phyloP scores from a whole-genome alignment of 2,888 invertebrate species.

The Tenthredo notha region DNA sequence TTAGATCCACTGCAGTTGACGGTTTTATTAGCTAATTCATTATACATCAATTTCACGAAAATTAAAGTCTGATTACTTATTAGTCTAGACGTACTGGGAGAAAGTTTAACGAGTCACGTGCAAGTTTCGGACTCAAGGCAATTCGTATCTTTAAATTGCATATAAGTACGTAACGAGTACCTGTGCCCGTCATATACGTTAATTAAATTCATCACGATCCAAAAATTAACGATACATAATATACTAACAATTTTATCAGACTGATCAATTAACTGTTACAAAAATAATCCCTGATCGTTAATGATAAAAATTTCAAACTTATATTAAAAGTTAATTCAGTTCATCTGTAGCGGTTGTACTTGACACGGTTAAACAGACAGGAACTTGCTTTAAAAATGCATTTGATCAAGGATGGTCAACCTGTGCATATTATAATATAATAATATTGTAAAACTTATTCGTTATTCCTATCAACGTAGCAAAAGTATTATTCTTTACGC shows the following conservation, averaged over 20 bases:
- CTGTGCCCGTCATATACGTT: background rate
- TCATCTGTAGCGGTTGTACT: conserved; percentile 19
- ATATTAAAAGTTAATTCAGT: background rate
- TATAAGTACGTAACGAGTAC: background rate
- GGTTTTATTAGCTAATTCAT: background rate
- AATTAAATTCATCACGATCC: background rate
- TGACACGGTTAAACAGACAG: conserved; percentile 42
- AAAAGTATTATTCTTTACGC: background rate
- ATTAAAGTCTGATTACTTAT: conserved; percentile 1
- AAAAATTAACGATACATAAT: background rate
- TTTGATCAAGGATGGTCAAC: conserved; percentile 34
- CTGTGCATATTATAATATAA: conserved; percentile 5
- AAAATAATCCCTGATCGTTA: background rate
- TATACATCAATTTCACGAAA: conserved; percentile 3
- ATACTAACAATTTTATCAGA: background rate
- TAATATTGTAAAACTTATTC: background rate
- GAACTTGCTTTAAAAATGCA: conserved; percentile 32
- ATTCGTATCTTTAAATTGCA: conserved; percentile 28
- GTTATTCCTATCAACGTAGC: background rate
- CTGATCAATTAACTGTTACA: background rate
- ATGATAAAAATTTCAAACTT: background rate
- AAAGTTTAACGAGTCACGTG: conserved; percentile 39
- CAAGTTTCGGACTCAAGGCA: conserved; percentile 9
- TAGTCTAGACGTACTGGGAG: conserved; percentile 26
- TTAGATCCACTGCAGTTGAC: background rate